Base-by-base conservation (phyloP, 2,797 vertebrate genomes). In the Tokudaia muenninki region DNA sequence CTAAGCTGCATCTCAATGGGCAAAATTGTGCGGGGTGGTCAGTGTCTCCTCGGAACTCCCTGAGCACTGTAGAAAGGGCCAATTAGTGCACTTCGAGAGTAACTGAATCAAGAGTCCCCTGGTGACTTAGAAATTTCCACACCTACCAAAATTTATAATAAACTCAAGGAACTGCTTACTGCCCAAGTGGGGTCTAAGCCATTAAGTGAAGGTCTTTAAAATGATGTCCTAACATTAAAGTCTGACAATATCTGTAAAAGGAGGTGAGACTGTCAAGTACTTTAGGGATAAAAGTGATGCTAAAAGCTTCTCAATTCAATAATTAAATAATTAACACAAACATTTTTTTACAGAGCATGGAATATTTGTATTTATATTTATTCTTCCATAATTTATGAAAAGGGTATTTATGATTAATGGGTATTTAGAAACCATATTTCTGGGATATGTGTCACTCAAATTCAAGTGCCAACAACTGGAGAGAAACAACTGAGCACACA, bases 401-500 rank as follows among this genome's bases (percentile, higher is more conserved):
- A 84, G 80, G n/a, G n/a, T 67, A 98, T 24, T 37, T 61, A 55
- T 29, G 19, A 92, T 44, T 90, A 79, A 80, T 11, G 16, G 87
- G 96, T 90, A 97, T 26, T 91, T 75, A 3, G 17, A 96, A 97
- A 89, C 0, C 0, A 0, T 88, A 94, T 93, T 96, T 89, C 95
- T 86, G 77, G 90, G 95, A 92, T 17, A 2, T 80, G 93, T 97
- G 91, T 96, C 98, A 96, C 63, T 84, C 81, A 98, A 96, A 97
- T 86, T 97, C 81, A 52, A 94, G 94, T 92, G 96, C 81, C 97
- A 97, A 61, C 88, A 94, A 79, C 1, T 70, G 47, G 47, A 87
- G 78, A 93, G 22, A 98, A 12, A 83, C 16, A 92, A 80, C 92
- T 95, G 63, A 97, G 93, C 88, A 55, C 61, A 95, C 37, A 52